Conservation (phyloP, 2,888 invertebrate genomes). For the Anagyrus pseudococci region DNA sequence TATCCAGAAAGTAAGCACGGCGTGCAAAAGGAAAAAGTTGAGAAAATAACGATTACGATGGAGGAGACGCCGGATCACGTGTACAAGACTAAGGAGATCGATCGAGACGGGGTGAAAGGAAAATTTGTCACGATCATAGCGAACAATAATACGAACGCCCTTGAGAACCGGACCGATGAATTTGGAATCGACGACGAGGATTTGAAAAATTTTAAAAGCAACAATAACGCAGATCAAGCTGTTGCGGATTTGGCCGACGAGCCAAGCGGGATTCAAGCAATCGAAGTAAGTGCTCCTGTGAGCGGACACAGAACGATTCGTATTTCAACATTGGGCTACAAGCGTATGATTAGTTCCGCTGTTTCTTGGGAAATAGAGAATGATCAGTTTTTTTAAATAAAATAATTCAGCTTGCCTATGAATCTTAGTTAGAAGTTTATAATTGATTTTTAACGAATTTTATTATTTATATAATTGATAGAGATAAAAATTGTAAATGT, state of each 20-base stretch:
- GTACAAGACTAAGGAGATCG: conserved; percentile 45
- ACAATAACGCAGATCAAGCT: conserved; percentile 35
- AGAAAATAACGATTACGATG: conserved; percentile 45
- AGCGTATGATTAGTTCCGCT: conserved; percentile 29
- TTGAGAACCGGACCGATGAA: neutral
- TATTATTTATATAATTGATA: too few relatives aligned
- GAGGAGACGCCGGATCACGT: conserved; percentile 48
- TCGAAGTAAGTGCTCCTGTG: conserved; percentile 40
- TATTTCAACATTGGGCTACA: conserved; percentile 46
- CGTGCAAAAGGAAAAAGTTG: conserved; percentile 40
- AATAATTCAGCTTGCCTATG: too few relatives aligned
- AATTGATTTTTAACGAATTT: neutral
- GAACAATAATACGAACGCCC: conserved; percentile 40
- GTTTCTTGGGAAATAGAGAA: conserved; percentile 29
- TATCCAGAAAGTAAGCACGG: conserved; percentile 14
- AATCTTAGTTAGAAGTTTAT: too few relatives aligned
- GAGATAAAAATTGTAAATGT: neutral
- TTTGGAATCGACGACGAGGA: conserved; percentile 19
- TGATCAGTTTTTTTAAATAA: conserved; percentile 9
- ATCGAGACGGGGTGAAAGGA: conserved; percentile 46
- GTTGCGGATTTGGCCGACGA: conserved; percentile 29
- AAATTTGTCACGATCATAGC: conserved; percentile 44
- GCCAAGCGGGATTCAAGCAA: conserved; percentile 10
- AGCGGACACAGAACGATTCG: conserved; percentile 41
- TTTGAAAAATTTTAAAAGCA: conserved; percentile 37